Evolutionary conservation across 2,113 vertebrate species (phyloP).

Genomic region (Amphilophus citrinellus): DNA sequence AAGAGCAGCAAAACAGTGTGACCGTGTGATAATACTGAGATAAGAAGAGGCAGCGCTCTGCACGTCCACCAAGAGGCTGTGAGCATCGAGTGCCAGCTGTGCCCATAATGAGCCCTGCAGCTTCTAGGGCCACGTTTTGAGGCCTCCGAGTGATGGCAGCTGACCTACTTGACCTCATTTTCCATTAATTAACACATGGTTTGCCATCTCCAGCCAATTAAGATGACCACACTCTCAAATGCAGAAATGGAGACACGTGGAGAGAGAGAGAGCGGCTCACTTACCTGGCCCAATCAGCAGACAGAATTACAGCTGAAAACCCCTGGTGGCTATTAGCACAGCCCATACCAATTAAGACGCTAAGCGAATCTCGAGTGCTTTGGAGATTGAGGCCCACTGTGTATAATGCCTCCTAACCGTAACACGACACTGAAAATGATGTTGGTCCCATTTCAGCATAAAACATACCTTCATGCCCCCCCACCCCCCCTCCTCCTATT

Average conservation of each 20-base stretch:
- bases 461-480: constrained; percentile 65
- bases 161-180: constrained; percentile 76
- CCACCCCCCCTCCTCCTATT: constrained; percentile 55
- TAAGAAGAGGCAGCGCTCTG: constrained; percentile 16
- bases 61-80: constrained; percentile 13
- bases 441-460: constrained; percentile 73
- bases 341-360: constrained; percentile 83
- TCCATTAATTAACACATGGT: constrained; percentile 74
- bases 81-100: constrained; percentile 47
- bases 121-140: constrained; percentile 32
- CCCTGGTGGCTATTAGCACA: constrained; percentile 79
- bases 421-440: constrained; percentile 75
- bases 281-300: constrained; percentile 80
- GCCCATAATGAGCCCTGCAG: constrained; percentile 56
- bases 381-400: constrained; percentile 78
- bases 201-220: constrained; percentile 77
- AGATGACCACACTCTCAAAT: constrained; percentile 77
- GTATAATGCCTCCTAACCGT: constrained; percentile 80
- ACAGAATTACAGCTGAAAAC: constrained; percentile 69
- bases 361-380: constrained; percentile 83
- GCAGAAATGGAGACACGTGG: constrained; percentile 27
- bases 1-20: constrained; percentile 23
- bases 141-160: constrained; percentile 41
- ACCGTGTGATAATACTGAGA: constrained; percentile 36
- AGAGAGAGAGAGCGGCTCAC: constrained; percentile 44